Percentiles rank a stretch among this genome's conserved stretches.
Conservation (phyloP, 1,140 invertebrate species). For the Gonioctena quinquepunctata region DNA sequence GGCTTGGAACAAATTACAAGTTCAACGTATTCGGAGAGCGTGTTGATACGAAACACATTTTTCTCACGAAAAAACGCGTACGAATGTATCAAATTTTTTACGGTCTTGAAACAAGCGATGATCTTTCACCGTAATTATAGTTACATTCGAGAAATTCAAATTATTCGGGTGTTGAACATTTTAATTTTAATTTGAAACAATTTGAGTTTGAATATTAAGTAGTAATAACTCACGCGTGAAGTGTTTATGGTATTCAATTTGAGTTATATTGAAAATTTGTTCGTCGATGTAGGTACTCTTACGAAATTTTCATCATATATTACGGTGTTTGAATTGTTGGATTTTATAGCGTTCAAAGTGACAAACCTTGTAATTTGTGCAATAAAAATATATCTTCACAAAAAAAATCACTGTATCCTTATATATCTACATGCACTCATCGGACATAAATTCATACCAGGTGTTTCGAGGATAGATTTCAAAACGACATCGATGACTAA, state of each 20-base stretch:
- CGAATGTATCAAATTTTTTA: not conserved
- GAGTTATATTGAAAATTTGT: not conserved
- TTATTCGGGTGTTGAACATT: not conserved
- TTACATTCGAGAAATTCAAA: not conserved
- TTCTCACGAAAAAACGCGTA: not conserved
- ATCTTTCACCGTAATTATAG: not conserved
- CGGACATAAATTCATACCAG: too few relatives aligned
- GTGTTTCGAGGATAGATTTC: too few relatives aligned
- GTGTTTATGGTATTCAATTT: not conserved
- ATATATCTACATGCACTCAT: too few relatives aligned
- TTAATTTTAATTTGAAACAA: not conserved
- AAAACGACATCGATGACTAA: too few relatives aligned
- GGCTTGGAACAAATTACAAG: not conserved
- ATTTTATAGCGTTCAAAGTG: too few relatives aligned
- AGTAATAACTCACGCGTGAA: not conserved
- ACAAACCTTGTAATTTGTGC: too few relatives aligned
- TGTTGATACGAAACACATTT: not conserved
- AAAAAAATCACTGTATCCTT: too few relatives aligned
- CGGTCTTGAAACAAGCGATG: not conserved
- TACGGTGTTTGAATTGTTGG: not conserved
- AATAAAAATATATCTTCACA: too few relatives aligned
- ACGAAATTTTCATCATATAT: not conserved
- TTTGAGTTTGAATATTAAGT: not conserved
- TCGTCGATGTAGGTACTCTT: not conserved
- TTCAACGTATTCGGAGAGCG: not conserved